Evolutionary conservation across 2,888 invertebrate species (phyloP).

Genomic region (Xanthia icteritia): DNA sequence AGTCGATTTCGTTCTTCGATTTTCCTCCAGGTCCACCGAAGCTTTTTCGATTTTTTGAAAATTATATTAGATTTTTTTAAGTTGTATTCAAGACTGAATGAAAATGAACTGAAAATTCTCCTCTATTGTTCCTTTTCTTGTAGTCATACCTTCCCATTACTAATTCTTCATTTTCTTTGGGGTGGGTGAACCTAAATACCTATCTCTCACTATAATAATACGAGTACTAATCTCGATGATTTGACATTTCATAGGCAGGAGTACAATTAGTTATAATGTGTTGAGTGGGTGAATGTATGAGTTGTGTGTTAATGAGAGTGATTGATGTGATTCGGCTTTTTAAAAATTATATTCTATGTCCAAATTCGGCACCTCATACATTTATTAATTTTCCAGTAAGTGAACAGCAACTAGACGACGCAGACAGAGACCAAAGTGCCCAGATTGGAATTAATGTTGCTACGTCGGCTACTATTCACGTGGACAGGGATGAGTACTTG

Average conservation of each 20-base stretch:
- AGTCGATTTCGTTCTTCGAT: too few relatives aligned
- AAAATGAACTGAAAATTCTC: too few relatives aligned
- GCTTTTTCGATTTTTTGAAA: too few relatives aligned
- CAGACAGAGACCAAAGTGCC: conserved; percentile 45
- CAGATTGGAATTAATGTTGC: conserved; percentile 79
- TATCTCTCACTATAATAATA: background rate
- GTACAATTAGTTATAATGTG: background rate
- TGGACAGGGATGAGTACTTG: conserved; percentile 84
- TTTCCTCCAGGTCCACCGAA: too few relatives aligned
- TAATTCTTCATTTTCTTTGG: too few relatives aligned
- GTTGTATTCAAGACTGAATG: too few relatives aligned
- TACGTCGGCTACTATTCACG: conserved; percentile 68
- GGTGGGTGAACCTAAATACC: too few relatives aligned
- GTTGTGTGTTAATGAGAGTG: background rate
- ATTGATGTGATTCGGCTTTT: background rate
- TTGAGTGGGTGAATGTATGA: background rate
- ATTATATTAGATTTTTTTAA: too few relatives aligned
- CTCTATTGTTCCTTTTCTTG: too few relatives aligned
- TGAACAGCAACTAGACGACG: conserved; percentile 61
- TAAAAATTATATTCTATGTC: background rate
- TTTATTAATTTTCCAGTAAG: conserved; percentile 51
- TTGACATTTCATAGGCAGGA: background rate
- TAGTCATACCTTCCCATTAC: too few relatives aligned
- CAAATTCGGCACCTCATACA: background rate
- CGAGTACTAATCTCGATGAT: background rate